Evolutionary conservation across 2,888 invertebrate species (phyloP).

Genomic region (Tenthredo distinguenda): DNA sequence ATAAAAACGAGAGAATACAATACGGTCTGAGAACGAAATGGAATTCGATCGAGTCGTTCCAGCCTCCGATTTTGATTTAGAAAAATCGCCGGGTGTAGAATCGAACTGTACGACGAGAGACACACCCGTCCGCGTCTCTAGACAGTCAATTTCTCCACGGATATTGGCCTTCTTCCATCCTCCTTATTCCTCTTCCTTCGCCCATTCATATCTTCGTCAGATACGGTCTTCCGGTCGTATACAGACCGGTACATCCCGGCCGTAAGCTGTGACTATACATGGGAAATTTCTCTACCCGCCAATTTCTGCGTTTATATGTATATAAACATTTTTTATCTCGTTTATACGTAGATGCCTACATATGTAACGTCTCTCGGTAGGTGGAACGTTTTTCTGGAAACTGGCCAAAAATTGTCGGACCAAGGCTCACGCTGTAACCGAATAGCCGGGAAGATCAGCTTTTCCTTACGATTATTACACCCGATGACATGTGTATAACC

Average conservation of each 20-base stretch:
- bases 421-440: not conserved
- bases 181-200: not conserved
- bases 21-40: not conserved
- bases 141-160: not conserved
- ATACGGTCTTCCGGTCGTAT: not conserved
- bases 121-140: not conserved
- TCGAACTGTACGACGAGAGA: not conserved
- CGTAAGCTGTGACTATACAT: not conserved
- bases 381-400: not conserved
- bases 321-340: not conserved
- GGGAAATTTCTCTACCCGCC: not conserved
- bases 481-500: not conserved
- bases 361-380: not conserved
- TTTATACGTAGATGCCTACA: not conserved
- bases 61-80: not conserved
- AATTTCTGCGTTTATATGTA: not conserved
- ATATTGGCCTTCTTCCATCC: not conserved
- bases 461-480: slow-evolving; percentile 27
- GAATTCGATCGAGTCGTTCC: not conserved
- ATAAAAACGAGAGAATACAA: not conserved
- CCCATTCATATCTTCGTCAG: slow-evolving; percentile 5
- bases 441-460: not conserved
- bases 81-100: not conserved
- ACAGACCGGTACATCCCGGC: not conserved
- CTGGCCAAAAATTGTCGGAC: not conserved